Percentiles rank a stretch among this genome's conserved stretches.
These are phyloP conservation scores for Acleris laterana DNA, from an alignment of 2,888 invertebrate genomes.

Conservation along the genomic window DNA sequence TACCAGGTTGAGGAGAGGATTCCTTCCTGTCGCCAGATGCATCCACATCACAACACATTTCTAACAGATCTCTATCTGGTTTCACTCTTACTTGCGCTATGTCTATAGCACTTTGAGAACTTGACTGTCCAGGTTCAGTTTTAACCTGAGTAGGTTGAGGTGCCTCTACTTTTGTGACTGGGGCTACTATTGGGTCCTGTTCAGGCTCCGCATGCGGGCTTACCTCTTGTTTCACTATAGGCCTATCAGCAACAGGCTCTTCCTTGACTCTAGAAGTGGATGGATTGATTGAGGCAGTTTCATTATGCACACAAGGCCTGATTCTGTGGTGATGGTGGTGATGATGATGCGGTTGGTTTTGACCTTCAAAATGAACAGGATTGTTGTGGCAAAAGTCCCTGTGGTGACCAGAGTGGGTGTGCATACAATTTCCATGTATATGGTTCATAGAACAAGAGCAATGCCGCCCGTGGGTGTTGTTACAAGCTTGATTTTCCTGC, in stretches of 20 bases:
- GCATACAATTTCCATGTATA: slow-evolving; percentile 39
- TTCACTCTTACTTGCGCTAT: slow-evolving; percentile 58
- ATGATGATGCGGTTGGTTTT: slow-evolving; percentile 53
- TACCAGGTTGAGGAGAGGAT: slow-evolving; percentile 70
- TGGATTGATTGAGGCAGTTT: slow-evolving; percentile 41
- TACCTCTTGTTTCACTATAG: slow-evolving; percentile 60
- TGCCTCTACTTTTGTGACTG: slow-evolving; percentile 57
- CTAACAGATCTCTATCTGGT: slow-evolving; percentile 49
- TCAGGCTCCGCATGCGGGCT: slow-evolving; percentile 38
- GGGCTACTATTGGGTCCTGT: slow-evolving; percentile 38
- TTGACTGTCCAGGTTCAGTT: slow-evolving; percentile 54
- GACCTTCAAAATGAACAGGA: slow-evolving; percentile 50
- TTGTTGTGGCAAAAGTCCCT: slow-evolving; percentile 48
- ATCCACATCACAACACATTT: slow-evolving; percentile 52
- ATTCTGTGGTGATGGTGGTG: slow-evolving; percentile 44
- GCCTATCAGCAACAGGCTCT: slow-evolving; percentile 55
- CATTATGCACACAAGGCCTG: slow-evolving; percentile 13
- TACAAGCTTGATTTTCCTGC: slow-evolving; percentile 50
- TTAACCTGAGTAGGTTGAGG: slow-evolving; percentile 53
- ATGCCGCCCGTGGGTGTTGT: slow-evolving; percentile 42
- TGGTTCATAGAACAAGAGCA: slow-evolving; percentile 43
- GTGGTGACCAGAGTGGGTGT: slow-evolving; percentile 46
- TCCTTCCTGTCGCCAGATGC: slow-evolving; percentile 58
- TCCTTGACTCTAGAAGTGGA: slow-evolving; percentile 59
- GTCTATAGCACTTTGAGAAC: slow-evolving; percentile 41